Base-by-base conservation (phyloP, 2,113 vertebrate species). In the Trichechus manatus region DNA sequence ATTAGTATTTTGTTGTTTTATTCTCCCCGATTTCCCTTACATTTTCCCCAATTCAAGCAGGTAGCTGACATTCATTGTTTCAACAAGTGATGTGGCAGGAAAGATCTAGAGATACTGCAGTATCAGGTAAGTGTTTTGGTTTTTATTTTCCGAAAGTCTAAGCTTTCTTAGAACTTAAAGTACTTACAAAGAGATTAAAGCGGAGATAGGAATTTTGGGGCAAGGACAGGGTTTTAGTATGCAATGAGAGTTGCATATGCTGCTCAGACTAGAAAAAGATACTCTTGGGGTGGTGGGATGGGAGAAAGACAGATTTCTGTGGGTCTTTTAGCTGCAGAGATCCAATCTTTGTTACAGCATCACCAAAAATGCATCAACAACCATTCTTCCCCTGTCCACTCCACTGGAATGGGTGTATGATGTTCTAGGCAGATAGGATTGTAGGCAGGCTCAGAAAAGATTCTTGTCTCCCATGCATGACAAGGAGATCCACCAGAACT, bases 361-460 rank as follows among this genome's bases (percentile, higher is more conserved):
- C 17, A 9, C 22, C 27, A 27, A 29, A 29, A 39, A 80, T 42
- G 4, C 11, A 83, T 13, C 6, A 36, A 82, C 8, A 36, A 39
- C 1, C 17, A 50, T 1, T 23, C 23, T 13, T 33, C 0, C 1
- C 22, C 1, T 1, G 1, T 2, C 9, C 1, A 2, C 3, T 14
- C 0, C 6, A 7, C 31, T 63, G 53, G 11, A 94, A 91, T 27
- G 25, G 50, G 36, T 22, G 6, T 19, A 50, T 59, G 33, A 59
- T 56, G 13, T 81, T 31, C 36, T 77, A 42, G 77, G 20, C 10
- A 59, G 27, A 59, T 7, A 50, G 39, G 29, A 83, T 29, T 39
- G 70, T 13, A 56, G 39, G 75, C 17, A 59, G n/a, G 6, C 19
- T 77, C 33, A 68, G 33, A 77, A 88, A 68, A 53, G 6, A 29